Evolutionary conservation across 2,888 invertebrate genomes (phyloP).

Genomic region (Zelleria hepariella): DNA sequence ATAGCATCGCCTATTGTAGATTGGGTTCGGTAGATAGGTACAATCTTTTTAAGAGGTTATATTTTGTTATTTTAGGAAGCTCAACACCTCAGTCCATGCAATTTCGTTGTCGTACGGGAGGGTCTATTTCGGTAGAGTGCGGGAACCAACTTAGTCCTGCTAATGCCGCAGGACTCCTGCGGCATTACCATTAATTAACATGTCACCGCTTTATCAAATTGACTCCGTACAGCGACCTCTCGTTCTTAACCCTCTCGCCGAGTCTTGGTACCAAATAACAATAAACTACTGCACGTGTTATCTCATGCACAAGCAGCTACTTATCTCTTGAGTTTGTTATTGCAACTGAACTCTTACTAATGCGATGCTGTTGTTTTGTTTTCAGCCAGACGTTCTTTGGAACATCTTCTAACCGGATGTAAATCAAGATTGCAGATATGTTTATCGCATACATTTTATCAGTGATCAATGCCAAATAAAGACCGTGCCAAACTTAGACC

Average conservation of each 20-base stretch:
- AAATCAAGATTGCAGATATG: neutral
- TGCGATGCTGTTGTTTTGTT: neutral
- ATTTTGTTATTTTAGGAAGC: no score
- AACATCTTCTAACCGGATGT: neutral
- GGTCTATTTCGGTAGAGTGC: neutral
- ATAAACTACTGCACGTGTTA: neutral
- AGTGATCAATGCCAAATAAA: neutral
- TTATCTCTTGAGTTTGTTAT: neutral
- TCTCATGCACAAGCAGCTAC: neutral
- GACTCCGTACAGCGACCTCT: constrained; percentile 12
- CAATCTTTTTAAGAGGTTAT: no score
- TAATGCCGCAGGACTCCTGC: neutral
- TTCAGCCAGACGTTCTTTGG: neutral
- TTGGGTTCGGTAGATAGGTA: no score
- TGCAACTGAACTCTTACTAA: neutral
- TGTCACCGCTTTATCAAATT: constrained; percentile 10
- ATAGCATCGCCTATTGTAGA: no score
- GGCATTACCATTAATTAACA: constrained; percentile 3
- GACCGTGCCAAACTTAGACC: neutral
- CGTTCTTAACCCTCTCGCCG: neutral
- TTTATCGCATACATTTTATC: neutral
- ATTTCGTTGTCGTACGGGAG: neutral
- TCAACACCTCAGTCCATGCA: no score
- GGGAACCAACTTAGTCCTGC: neutral
- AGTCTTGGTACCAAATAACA: no score